These are phyloP conservation scores for Ypsolopha sequella DNA, from an alignment of 2,888 invertebrate species.

Conservation along the genomic window DNA sequence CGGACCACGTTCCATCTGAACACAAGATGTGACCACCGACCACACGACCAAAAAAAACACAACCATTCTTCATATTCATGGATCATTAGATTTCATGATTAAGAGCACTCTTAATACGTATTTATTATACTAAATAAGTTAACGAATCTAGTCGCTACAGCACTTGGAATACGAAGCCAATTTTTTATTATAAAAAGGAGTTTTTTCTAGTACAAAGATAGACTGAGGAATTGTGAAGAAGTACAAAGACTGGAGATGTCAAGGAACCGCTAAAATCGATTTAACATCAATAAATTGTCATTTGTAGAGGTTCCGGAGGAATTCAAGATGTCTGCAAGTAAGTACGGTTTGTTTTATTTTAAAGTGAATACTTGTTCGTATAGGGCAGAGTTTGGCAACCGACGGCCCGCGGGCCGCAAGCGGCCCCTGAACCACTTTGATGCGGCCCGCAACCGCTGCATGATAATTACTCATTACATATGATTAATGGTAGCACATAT, in stretches of 20 bases:
- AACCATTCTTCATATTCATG: constrained; percentile 50
- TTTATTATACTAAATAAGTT: constrained; percentile 57
- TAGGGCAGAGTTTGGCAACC: too few relatives aligned
- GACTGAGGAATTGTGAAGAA: constrained; percentile 22
- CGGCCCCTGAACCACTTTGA: too few relatives aligned
- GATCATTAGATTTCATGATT: constrained; percentile 60
- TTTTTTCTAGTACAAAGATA: constrained; percentile 6
- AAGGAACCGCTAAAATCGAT: constrained; percentile 51
- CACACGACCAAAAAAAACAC: constrained; percentile 25
- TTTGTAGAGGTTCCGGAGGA: constrained; percentile 45
- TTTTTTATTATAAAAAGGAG: constrained; percentile 16
- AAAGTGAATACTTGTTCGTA: too few relatives aligned
- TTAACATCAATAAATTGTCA: constrained; percentile 53
- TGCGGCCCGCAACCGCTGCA: too few relatives aligned
- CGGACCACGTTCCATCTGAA: constrained; percentile 21
- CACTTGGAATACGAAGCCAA: constrained; percentile 56
- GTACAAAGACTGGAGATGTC: constrained; percentile 45
- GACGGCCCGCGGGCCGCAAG: too few relatives aligned
- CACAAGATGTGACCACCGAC: constrained; percentile 64
- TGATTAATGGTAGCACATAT: too few relatives aligned
- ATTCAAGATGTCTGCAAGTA: constrained; percentile 57
- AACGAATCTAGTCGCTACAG: constrained; percentile 68
- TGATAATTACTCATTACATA: too few relatives aligned
- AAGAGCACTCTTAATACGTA: constrained; percentile 25
- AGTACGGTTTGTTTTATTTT: constrained; percentile 21